Percentiles rank a stretch among this genome's conserved stretches.
Evolutionary conservation across 1,140 invertebrate species (phyloP).

Genomic region (Orchesella cincta): DNA sequence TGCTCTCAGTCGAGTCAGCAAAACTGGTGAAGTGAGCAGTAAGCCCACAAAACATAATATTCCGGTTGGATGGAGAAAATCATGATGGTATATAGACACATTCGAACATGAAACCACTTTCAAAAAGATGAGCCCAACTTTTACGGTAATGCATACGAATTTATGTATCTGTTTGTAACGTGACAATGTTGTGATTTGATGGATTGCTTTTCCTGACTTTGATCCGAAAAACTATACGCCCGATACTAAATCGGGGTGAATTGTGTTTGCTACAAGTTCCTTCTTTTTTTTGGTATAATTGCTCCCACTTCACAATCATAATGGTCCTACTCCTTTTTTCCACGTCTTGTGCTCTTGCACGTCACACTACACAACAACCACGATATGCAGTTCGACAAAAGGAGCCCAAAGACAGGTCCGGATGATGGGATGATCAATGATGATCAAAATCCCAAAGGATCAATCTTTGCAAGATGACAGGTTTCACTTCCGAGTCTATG

Average conservation of each 20-base stretch:
- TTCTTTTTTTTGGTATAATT: slow-evolving; percentile 4
- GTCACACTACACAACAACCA: not conserved
- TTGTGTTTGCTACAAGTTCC: too few relatives aligned
- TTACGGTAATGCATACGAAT: not conserved
- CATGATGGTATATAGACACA: not conserved
- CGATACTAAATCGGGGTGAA: too few relatives aligned
- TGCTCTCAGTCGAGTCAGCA: not conserved
- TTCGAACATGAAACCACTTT: slow-evolving; percentile 9
- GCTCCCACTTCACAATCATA: slow-evolving; percentile 25
- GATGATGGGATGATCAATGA: slow-evolving; percentile 15
- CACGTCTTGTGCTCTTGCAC: not conserved
- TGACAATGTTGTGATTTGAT: slow-evolving; percentile 26
- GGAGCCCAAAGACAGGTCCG: not conserved
- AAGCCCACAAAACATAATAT: not conserved
- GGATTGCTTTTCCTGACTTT: slow-evolving; percentile 28
- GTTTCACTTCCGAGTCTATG: slow-evolving; percentile 18
- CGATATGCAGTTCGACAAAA: not conserved
- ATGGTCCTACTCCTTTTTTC: slow-evolving; percentile 6
- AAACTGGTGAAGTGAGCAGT: not conserved
- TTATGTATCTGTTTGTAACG: slow-evolving; percentile 16
- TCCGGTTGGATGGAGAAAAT: not conserved
- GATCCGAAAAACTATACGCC: too few relatives aligned
- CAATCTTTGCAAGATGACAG: slow-evolving; percentile 13
- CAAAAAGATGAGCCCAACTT: slow-evolving; percentile 10
- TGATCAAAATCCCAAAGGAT: slow-evolving; percentile 19